phyloP scores from a whole-genome alignment of 2,888 invertebrate species.

The Drosophila imparisetae region DNA sequence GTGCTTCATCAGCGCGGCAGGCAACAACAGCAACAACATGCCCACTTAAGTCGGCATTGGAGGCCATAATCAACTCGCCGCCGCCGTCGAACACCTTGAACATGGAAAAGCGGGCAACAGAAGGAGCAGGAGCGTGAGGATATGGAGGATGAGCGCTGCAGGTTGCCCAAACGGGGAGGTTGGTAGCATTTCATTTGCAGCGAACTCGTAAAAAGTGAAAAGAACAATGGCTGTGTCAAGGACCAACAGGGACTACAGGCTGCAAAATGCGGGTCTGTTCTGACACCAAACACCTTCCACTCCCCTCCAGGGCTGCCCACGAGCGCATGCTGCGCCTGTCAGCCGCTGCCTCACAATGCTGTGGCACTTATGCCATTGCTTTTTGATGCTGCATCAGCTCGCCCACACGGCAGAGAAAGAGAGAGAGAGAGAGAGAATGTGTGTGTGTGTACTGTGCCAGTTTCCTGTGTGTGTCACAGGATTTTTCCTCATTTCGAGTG shows the following conservation, averaged over 20 bases:
- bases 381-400: constrained; percentile 61
- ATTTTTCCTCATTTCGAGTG: constrained; percentile 72
- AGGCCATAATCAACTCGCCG: constrained; percentile 70
- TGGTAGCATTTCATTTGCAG: constrained; percentile 69
- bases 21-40: constrained; percentile 30
- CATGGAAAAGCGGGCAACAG: not conserved
- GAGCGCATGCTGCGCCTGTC: constrained; percentile 62
- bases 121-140: not conserved
- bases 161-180: not conserved
- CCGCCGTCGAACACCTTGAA: constrained; percentile 66
- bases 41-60: constrained; percentile 73
- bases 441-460: constrained; percentile 59
- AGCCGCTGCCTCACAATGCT: constrained; percentile 68
- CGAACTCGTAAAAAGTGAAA: constrained; percentile 72
- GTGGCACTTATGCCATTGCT: constrained; percentile 78
- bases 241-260: constrained; percentile 45
- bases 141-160: not conserved
- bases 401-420: not conserved
- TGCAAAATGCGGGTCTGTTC: constrained; percentile 41
- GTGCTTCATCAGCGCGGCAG: constrained; percentile 72
- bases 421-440: not conserved
- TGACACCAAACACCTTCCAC: not conserved
- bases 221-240: constrained; percentile 72
- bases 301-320: not conserved
- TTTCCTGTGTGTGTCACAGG: constrained; percentile 73